Evolutionary conservation across 23 tunicate species (phyloP).

Genomic region (Aplidium turbinatum): DNA sequence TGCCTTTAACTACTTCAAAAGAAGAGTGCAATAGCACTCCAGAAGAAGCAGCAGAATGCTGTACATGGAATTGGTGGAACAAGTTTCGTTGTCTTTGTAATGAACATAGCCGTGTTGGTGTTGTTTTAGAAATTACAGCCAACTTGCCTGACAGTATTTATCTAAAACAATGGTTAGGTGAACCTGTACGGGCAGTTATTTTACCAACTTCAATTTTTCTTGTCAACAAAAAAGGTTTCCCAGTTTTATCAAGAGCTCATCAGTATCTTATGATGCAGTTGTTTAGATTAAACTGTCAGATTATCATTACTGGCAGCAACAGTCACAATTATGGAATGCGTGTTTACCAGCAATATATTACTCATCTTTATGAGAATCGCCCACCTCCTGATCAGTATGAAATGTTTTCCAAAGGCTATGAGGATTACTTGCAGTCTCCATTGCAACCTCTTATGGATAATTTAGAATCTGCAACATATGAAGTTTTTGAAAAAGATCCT

Average conservation of each 20-base stretch:
- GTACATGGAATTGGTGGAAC: constrained; percentile 88
- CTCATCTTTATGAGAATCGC: constrained; percentile 45
- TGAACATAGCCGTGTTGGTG: constrained; percentile 58
- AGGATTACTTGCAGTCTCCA: constrained; percentile 92
- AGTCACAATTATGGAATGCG: constrained; percentile 25
- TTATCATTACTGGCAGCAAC: constrained; percentile 49
- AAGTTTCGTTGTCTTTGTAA: constrained; percentile 75
- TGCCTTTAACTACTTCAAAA: constrained; percentile 22
- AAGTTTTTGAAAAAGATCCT: constrained; percentile 97
- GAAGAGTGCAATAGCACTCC: constrained; percentile 7
- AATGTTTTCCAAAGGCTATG: constrained; percentile 70
- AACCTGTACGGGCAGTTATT: constrained; percentile 72
- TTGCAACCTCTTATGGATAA: constrained; percentile 97
- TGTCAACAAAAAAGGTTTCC: constrained; percentile 87
- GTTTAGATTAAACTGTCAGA: constrained; percentile 63
- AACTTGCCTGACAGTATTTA: constrained; percentile 54
- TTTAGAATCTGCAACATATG: constrained; percentile 96
- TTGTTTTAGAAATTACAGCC: constrained; percentile 68
- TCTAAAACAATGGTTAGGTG: constrained; percentile 87
- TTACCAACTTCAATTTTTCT: constrained; percentile 60
- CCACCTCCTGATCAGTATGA: constrained; percentile 72
- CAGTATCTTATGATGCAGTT: constrained; percentile 65
- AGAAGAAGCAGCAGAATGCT: not conserved
- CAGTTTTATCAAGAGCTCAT: constrained; percentile 84
- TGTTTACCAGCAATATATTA: constrained; percentile 72